These are phyloP conservation scores for Brachypteracias leptosomus DNA, from an alignment of 2,113 vertebrate species.

Conservation along the genomic window DNA sequence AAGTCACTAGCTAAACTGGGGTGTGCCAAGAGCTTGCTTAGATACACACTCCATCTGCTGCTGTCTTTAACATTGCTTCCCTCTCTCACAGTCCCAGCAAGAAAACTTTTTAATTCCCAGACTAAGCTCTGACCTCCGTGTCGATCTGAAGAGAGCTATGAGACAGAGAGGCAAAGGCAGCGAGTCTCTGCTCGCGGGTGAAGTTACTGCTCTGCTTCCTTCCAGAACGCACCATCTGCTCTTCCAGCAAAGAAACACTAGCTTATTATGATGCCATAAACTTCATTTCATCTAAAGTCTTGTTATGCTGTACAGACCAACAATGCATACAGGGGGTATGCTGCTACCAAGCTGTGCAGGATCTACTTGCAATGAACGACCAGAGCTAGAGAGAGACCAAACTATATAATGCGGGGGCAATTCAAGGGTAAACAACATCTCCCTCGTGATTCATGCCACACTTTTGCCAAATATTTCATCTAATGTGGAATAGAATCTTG, in stretches of 20 bases:
- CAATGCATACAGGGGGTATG: neutral
- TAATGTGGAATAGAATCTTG: neutral
- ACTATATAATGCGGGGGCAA: neutral
- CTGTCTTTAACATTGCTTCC: neutral
- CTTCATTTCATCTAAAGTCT: neutral
- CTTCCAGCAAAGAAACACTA: neutral
- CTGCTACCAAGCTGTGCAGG: neutral
- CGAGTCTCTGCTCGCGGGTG: fast-evolving
- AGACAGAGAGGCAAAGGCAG: neutral
- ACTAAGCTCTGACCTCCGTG: neutral
- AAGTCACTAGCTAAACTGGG: neutral
- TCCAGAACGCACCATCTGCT: neutral
- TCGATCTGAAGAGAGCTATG: neutral
- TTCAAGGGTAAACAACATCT: neutral
- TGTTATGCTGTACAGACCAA: neutral
- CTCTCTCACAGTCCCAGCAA: neutral
- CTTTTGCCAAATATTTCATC: neutral
- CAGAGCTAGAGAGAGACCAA: neutral
- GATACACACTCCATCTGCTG: neutral
- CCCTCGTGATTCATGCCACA: neutral
- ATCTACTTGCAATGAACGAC: neutral
- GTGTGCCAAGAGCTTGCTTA: neutral
- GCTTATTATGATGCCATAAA: neutral
- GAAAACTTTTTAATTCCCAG: neutral
- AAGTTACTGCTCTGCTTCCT: neutral